Conservation (phyloP, 2,888 invertebrate genomes). For the Uropetala carovei region DNA sequence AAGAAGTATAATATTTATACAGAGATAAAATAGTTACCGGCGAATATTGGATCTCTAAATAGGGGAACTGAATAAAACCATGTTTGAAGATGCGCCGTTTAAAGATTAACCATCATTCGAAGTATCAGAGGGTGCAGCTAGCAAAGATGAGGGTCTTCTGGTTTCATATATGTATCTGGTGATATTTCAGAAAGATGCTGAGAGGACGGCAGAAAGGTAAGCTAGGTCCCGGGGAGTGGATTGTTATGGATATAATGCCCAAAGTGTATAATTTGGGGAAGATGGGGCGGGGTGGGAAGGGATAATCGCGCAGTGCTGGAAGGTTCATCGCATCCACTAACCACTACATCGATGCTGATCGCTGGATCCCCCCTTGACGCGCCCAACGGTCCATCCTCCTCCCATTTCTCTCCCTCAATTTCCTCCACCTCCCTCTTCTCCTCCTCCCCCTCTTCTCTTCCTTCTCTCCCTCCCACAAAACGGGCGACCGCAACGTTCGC, state of each 20-base stretch:
- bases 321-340: not conserved
- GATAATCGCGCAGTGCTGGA: not conserved
- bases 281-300: not conserved
- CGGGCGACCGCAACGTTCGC: not conserved
- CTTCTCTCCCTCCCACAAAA: not conserved
- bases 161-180: not conserved
- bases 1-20: too few relatives aligned
- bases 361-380: not conserved
- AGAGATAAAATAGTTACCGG: too few relatives aligned
- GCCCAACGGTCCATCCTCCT: not conserved
- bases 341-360: too few relatives aligned
- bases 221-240: not conserved
- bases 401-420: not conserved
- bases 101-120: too few relatives aligned
- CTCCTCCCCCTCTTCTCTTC: not conserved
- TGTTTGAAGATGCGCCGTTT: too few relatives aligned
- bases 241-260: not conserved
- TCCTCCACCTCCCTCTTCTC: not conserved
- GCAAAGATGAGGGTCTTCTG: not conserved
- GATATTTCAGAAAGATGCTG: not conserved
- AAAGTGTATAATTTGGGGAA: not conserved
- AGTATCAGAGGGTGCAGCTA: not conserved
- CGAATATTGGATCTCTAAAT: too few relatives aligned
- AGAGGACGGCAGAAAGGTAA: not conserved
- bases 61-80: too few relatives aligned